Evolutionary conservation across 2,797 vertebrate species (phyloP).

Genomic region (Mormyrus hasselquistii): DNA sequence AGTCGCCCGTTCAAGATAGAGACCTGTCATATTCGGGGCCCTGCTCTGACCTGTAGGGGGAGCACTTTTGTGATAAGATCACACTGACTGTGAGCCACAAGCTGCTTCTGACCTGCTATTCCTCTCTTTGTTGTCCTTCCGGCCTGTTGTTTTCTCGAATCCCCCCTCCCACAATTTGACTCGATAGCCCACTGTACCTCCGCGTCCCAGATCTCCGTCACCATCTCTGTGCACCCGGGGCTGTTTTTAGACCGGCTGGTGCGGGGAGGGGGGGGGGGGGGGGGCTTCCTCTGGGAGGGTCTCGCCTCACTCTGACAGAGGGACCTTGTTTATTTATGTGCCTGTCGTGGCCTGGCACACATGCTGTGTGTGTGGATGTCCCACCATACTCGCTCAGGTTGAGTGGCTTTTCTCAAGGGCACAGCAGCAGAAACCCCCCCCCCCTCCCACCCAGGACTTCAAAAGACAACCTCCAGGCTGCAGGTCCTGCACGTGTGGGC

Average conservation of each 20-base stretch:
- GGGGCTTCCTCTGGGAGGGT: not conserved
- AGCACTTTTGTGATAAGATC: not conserved
- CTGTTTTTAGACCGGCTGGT: conserved; percentile 30
- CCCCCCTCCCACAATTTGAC: not conserved
- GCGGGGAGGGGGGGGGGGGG: not conserved
- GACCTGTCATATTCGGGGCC: not conserved
- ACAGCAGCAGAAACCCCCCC: not conserved
- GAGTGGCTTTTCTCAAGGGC: not conserved
- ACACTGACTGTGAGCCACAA: not conserved
- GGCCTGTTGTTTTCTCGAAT: not conserved
- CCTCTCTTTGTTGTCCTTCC: not conserved
- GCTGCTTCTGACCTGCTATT: not conserved
- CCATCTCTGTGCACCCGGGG: conserved; percentile 18
- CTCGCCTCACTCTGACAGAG: not conserved
- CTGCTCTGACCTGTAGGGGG: not conserved
- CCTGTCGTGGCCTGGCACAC: not conserved
- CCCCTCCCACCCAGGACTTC: not conserved
- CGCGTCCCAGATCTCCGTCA: conserved; percentile 36
- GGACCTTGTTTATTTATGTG: not conserved
- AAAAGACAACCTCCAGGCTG: not conserved
- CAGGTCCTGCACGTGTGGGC: not conserved
- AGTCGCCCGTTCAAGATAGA: not conserved
- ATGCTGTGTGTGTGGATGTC: not conserved
- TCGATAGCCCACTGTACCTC: not conserved
- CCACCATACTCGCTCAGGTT: not conserved